Base-by-base conservation (phyloP, 1,140 invertebrate species). In the Nephila pilipes region DNA sequence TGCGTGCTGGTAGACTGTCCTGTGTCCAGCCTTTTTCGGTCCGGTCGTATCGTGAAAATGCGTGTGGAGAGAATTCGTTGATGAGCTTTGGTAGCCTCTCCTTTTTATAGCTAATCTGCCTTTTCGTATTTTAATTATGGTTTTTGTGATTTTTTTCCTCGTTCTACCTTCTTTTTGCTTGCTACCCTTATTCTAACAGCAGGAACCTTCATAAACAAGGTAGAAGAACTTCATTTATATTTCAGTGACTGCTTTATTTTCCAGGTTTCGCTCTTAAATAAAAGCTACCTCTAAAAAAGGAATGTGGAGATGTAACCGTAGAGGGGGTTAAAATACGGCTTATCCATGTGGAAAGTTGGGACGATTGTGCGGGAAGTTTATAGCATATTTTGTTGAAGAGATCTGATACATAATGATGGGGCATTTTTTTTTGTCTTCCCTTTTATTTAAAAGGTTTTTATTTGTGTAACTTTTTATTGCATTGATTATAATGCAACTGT, bases 61-160 rank as follows among this genome's bases (percentile, higher is more conserved):
- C 55, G 32, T 65, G 85, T 87, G 85, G 4, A 18, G 18, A 36
- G 85, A 69, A 87, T 87, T 38, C 25, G 22, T 46, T 79, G 87
- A 79, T 79, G 63, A 89, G 29, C 55, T 85, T 46, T 32, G 25
- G 22, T 22, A 16, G 55, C 5, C n/a, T 55, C 65, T 29, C 63
- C n/a, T 55, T 89, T 89, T 89, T 89, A 89, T 79, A 29, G 87
- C 38, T 89, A 89, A 89, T 89, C 87, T 79, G n/a, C 12, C 75
- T 83, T 36, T n/a, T 75, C 87, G 36, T 16, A 69, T 90, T 90
- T 90, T 90, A 90, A 90, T 90, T 80, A 80, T 90, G 46, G 29
- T 38, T 80, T 58, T 90, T 60, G 36, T 25, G 57, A 25, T 54
- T 90, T 90, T 90, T 80, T n/a, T n/a, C 55, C 79, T 32, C 54